phyloP scores from a whole-genome alignment of 2,113 vertebrate species.

The Hystrix cristata region DNA sequence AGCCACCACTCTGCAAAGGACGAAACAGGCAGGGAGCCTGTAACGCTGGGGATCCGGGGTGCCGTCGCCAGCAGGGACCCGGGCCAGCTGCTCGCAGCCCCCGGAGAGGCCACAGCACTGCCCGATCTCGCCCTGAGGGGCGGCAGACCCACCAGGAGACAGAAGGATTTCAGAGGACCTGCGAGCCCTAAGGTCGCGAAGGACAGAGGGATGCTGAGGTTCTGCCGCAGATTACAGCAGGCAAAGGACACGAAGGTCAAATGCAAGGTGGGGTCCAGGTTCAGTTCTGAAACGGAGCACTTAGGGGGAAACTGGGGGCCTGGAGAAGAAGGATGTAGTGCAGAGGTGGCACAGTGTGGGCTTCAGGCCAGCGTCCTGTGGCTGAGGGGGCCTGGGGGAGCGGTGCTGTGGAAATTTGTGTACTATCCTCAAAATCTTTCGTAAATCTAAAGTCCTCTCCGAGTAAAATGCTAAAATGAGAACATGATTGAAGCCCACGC shows the following conservation, averaged over 20 bases:
- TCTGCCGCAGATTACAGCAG: background rate
- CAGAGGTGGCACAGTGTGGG: fast-evolving
- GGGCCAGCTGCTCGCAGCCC: background rate
- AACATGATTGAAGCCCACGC: no score
- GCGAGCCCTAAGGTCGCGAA: background rate
- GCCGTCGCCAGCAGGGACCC: background rate
- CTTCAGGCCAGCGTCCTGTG: fast-evolving
- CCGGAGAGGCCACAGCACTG: background rate
- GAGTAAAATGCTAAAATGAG: background rate
- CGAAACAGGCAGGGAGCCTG: background rate
- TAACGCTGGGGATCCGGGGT: background rate
- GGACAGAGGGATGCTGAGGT: no score
- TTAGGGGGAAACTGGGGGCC: background rate
- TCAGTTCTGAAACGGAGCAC: background rate
- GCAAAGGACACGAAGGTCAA: fast-evolving
- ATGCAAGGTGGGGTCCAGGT: fast-evolving
- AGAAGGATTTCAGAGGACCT: no score
- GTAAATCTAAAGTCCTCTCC: background rate
- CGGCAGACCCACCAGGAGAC: background rate
- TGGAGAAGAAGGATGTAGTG: fast-evolving
- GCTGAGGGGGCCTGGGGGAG: no score
- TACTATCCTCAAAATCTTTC: background rate
- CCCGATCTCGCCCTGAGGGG: background rate
- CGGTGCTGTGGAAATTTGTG: background rate
- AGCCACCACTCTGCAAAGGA: background rate